These are phyloP conservation scores for Cyclina sinensis DNA, from an alignment of 1,140 invertebrate genomes.

Conservation along the genomic window DNA sequence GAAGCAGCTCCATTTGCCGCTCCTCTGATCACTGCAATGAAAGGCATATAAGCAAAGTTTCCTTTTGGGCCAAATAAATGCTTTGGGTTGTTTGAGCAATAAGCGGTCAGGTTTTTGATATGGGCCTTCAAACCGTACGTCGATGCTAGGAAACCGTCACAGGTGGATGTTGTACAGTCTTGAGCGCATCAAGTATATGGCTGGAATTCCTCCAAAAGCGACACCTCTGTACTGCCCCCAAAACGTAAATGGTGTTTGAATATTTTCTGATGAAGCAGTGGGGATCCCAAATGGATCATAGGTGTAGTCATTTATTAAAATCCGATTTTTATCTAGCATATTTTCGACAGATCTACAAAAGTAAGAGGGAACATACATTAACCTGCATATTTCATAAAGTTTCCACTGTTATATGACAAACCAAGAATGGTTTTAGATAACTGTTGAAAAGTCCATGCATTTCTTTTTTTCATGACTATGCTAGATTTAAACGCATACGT, in stretches of 20 bases:
- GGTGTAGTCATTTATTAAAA: constrained; percentile 4
- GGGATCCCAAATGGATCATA: constrained; percentile 24
- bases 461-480: too few relatives aligned
- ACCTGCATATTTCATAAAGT: too few relatives aligned
- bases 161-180: constrained; percentile 19
- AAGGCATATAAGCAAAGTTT: background rate
- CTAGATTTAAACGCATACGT: too few relatives aligned
- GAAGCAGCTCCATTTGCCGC: background rate
- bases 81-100: constrained; percentile 28
- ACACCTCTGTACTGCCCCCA: constrained; percentile 40
- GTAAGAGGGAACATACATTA: background rate
- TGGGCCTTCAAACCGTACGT: constrained; percentile 4
- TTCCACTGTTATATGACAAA: too few relatives aligned
- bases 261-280: background rate
- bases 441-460: too few relatives aligned
- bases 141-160: constrained; percentile 28
- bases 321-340: background rate
- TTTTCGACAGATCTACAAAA: constrained; percentile 31
- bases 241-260: constrained; percentile 7
- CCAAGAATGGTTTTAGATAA: too few relatives aligned
- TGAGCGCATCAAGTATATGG: constrained; percentile 9
- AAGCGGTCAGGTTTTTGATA: constrained; percentile 43
- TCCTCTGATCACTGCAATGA: background rate
- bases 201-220: constrained; percentile 29
- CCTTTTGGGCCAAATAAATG: constrained; percentile 30